Conservation (phyloP, 2,113 vertebrate genomes). For the Pterocles orientalis region DNA sequence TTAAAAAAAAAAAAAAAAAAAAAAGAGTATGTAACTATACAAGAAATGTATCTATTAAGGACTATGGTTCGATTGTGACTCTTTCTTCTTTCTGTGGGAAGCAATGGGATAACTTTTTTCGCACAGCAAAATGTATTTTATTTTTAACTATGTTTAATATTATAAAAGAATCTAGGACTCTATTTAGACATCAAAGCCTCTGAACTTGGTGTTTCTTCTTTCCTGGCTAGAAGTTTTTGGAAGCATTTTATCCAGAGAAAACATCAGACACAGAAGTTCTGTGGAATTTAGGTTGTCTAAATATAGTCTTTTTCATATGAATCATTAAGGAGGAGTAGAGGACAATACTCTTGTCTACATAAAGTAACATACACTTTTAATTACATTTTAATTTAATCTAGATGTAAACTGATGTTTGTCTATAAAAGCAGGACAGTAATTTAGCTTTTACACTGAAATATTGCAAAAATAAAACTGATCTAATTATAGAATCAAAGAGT, state of each 20-base stretch:
- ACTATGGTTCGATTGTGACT: not conserved
- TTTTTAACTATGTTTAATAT: conserved; percentile 20
- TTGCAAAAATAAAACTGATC: not conserved
- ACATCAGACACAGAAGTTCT: conserved; percentile 1
- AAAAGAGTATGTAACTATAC: not conserved
- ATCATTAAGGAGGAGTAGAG: conserved; percentile 3
- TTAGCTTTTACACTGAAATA: not conserved
- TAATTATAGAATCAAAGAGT: not conserved
- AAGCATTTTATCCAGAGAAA: conserved; percentile 45
- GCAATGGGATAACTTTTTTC: not conserved
- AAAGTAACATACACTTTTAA: not conserved
- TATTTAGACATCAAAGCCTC: conserved; percentile 28
- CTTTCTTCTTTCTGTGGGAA: not conserved
- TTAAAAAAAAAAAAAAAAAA: too few species aligned
- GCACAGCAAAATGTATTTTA: not conserved
- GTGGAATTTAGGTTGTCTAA: conserved; percentile 36
- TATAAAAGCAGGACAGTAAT: not conserved
- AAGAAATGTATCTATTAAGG: not conserved
- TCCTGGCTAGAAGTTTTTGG: not conserved
- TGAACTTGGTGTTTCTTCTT: not conserved
- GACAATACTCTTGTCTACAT: not conserved
- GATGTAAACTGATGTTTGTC: not conserved
- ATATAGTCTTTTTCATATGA: conserved; percentile 7
- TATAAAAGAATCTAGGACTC: not conserved
- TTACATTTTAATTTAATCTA: conserved; percentile 1